Base-by-base conservation (phyloP, 1,140 invertebrate species). In the Calliopsis andreniformis region DNA sequence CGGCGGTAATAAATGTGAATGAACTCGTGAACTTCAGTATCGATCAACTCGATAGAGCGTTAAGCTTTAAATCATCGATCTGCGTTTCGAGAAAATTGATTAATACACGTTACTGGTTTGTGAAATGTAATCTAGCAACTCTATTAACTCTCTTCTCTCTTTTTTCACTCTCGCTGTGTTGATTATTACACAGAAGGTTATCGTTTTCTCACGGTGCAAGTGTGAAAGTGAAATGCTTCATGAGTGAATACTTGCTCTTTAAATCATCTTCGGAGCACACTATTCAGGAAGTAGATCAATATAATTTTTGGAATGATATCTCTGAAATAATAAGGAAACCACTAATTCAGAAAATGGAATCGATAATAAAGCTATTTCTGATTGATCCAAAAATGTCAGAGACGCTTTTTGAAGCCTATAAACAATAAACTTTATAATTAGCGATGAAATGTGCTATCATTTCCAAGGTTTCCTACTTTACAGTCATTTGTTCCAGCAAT, bases 141-240 rank as follows among this genome's bases (percentile, higher is more conserved):
- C 16, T 35, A 32, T 49, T 51, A 49, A 51, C 20, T 20, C 25
- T 2, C 8, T 53, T 25, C 18, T 5, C 28, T 28, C n/a, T 25
- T 28, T 23, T 10, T 14, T 12, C 5, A 14, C 3, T 18, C 23
- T 3, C 4, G 42, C 5, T 28, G 30, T 56, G 35, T 7, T 30
- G 55, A 56, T 42, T 14, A 20, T 18, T 18, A n/a, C 2, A 16
- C 0, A 32, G 55, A 43, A 58, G 67, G 55, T 69, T 45, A 47
- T 30, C 67, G 8, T 42, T 59, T 39, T 58, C 49, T 43, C 53
- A 30, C 49, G 66, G 18, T 30, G 3, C n/a, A n/a, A 23, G 14
- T 53, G 53, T 61, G 67, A 70, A 69, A 69, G 67, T 69, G 1
- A 39, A 70, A 70, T 59, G 23, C 8, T 8, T 7, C 3, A n/a